These are phyloP conservation scores for Okapia johnstoni DNA, from an alignment of 2,113 vertebrate genomes.

Conservation along the genomic window DNA sequence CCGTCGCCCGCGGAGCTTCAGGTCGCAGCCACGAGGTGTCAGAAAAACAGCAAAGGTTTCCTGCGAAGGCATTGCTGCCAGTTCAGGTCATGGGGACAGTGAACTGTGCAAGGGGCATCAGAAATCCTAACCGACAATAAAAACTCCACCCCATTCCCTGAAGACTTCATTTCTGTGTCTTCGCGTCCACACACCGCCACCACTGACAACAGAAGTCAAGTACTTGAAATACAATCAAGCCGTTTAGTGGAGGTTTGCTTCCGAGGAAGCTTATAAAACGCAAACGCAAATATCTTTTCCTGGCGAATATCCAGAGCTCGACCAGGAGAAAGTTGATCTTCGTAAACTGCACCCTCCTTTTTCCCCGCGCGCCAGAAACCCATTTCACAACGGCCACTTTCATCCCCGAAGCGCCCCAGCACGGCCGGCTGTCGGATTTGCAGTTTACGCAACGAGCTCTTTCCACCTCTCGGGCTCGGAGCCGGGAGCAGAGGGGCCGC, in stretches of 20 bases:
- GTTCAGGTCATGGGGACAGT: not conserved
- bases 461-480: conserved; percentile 2
- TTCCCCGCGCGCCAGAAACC: not conserved
- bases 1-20: conserved; percentile 32
- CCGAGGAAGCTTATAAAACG: conserved; percentile 43
- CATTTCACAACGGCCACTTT: conserved; percentile 70
- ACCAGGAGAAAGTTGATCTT: conserved; percentile 28
- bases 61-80: not conserved
- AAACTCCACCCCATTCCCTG: not conserved
- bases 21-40: not conserved
- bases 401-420: conserved; percentile 34
- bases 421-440: not conserved
- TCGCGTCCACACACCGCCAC: not conserved
- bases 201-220: not conserved
- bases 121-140: conserved; percentile 9
- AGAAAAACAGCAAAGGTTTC: not conserved
- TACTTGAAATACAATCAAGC: not conserved
- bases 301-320: conserved; percentile 52
- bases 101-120: not conserved
- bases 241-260: conserved; percentile 1
- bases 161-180: not conserved
- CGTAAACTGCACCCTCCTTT: not conserved
- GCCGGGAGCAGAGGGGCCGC: not conserved
- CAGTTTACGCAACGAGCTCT: conserved; percentile 45
- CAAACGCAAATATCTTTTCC: conserved; percentile 40